phyloP scores from a whole-genome alignment of 1,140 invertebrate species.

The Trichonephila clavipes region DNA sequence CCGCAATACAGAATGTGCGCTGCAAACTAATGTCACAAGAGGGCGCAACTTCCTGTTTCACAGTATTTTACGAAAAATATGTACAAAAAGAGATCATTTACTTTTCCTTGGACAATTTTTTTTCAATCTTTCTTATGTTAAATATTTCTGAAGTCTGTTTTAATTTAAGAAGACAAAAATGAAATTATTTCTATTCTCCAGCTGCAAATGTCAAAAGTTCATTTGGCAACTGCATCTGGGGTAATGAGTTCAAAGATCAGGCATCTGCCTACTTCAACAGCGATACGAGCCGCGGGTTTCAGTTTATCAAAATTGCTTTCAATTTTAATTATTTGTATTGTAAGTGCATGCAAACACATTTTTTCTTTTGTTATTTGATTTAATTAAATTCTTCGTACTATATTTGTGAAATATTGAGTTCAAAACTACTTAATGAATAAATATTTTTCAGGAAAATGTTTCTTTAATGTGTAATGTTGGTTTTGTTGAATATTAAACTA shows the following conservation, averaged over 20 bases:
- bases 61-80: background rate
- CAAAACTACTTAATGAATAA: no score
- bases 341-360: background rate
- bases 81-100: background rate
- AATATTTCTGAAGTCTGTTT: background rate
- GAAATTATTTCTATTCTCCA: background rate
- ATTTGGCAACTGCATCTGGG: background rate
- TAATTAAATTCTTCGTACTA: no score
- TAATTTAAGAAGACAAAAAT: background rate
- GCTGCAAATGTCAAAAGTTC: background rate
- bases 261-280: background rate
- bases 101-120: background rate
- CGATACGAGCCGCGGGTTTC: background rate
- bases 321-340: background rate
- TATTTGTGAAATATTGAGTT: no score
- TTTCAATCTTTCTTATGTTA: background rate
- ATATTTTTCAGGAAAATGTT: no score
- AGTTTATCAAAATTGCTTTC: background rate
- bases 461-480: no score
- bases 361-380: background rate
- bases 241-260: constrained; percentile 45
- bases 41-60: background rate
- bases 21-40: background rate
- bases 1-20: background rate
- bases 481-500: no score